Percentiles rank a stretch among this genome's conserved stretches.
Conservation (phyloP, 2,113 vertebrate genomes). For the Numenius arquata region DNA sequence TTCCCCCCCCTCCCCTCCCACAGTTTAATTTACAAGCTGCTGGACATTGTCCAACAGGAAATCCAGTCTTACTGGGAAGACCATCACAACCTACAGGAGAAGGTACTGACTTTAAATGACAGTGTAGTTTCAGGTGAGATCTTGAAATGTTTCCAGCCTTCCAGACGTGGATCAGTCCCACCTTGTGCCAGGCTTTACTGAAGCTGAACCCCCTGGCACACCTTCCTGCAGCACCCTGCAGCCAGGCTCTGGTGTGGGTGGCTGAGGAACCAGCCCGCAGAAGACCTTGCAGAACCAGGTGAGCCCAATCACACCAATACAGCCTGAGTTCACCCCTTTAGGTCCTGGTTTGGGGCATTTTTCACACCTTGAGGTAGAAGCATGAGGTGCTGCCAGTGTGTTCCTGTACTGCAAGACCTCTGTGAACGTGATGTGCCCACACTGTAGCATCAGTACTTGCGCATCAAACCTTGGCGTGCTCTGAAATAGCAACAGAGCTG, state of each 20-base stretch:
- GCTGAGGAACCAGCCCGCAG: not conserved
- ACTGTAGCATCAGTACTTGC: accelerated
- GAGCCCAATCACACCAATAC: not conserved
- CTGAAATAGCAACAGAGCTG: not conserved
- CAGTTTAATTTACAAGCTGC: not conserved
- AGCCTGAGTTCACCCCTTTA: not conserved
- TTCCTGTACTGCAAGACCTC: not conserved
- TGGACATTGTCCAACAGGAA: not conserved
- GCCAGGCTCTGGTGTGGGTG: accelerated
- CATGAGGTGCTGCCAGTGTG: not conserved
- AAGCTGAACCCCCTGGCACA: not conserved
- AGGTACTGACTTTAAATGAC: not conserved
- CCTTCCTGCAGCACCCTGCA: accelerated
- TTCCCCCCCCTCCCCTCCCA: not conserved
- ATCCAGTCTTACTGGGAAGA: not conserved
- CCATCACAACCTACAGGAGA: not conserved
- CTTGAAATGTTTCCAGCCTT: not conserved
- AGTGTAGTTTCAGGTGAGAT: not conserved
- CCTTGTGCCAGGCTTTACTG: accelerated
- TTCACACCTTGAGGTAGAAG: not conserved
- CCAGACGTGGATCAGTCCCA: accelerated
- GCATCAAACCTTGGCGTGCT: not conserved
- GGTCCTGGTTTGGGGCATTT: not conserved
- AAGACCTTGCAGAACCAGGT: not conserved
- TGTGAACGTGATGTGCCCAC: accelerated